phyloP scores from a whole-genome alignment of 2,113 vertebrate genomes.

The Phylloscopus trochiloides region DNA sequence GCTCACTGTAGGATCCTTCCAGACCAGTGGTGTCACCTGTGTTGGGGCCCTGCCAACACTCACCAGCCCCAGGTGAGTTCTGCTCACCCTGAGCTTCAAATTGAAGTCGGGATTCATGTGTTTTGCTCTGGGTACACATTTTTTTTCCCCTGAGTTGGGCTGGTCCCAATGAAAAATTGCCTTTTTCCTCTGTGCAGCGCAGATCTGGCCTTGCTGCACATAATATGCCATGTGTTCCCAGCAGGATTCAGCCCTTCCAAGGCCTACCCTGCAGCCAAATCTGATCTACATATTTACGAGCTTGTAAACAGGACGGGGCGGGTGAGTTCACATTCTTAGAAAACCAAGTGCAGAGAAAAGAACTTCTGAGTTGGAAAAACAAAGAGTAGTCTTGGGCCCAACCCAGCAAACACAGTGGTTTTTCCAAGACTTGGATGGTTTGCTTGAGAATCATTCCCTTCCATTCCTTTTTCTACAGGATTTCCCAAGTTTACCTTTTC shows the following conservation, averaged over 20 bases:
- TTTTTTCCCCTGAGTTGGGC: neutral
- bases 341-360: conserved; percentile 50
- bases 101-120: fast-evolving
- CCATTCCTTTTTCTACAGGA: neutral
- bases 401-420: conserved; percentile 27
- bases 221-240: conserved; percentile 49
- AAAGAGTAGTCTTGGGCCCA: conserved; percentile 17
- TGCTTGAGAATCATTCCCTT: conserved; percentile 7
- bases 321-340: conserved; percentile 69
- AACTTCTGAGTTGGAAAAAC: conserved; percentile 56
- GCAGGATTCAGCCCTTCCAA: conserved; percentile 46
- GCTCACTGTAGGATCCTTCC: neutral
- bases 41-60: neutral
- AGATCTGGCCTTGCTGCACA: neutral
- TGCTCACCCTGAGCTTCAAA: neutral
- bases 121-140: neutral
- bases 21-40: neutral
- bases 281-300: conserved; percentile 54
- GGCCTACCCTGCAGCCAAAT: conserved; percentile 35
- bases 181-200: neutral
- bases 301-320: conserved; percentile 45
- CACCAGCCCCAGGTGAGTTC: neutral
- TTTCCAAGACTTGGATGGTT: conserved; percentile 7
- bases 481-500: neutral
- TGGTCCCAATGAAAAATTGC: conserved; percentile 12